Evolutionary conservation across 2,797 vertebrate genomes (phyloP), one percentile per base, ranked within the genome.

Genomic region (Falco berigora): DNA sequence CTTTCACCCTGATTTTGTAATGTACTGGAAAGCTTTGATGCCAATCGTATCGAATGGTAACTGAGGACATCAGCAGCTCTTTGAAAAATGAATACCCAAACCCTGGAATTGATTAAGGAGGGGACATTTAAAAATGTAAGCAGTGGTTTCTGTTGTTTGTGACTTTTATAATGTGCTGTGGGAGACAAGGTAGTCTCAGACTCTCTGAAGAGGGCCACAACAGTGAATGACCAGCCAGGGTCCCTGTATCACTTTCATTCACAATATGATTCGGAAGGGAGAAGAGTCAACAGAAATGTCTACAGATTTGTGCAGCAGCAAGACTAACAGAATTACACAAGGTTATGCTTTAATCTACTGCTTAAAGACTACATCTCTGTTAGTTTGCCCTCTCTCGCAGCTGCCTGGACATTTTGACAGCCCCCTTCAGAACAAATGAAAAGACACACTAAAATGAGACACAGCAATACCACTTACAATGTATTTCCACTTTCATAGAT

Each of bases 21-120:
- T 52, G 44, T 58, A 34, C 56, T 92, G 79, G 53, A 94, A 92
- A 93, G 23, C 76, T 64, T 67, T 6, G 3, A 56, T n/a, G 71
- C 80, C 91, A 93, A 14, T 79, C 77, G 71, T 61, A 88, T 30
- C 0, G 0, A 82, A 88, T 47, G 49, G 68, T 56, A 79, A 92
- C 74, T 0, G 5, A 74, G 56, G 63, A 52, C 67, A 75, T 58
- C 58, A 73, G n/a, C 25, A 93, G 27, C 38, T 84, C 74, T 63
- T 44, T 93, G 83, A 85, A 95, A 95, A 95, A 88, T 61, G 88
- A 90, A 22, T 52, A 71, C 77, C 94, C 32, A 73, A 80, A 87
- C 11, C 49, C 27, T 62, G 83, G 30, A 87, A 76, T 9, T 93
- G 77, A 84, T 93, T 84, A 90, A 92, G 63, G 23, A 79, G 24